Conservation (phyloP, 2,888 invertebrate genomes). For the Leucoma salicis region DNA sequence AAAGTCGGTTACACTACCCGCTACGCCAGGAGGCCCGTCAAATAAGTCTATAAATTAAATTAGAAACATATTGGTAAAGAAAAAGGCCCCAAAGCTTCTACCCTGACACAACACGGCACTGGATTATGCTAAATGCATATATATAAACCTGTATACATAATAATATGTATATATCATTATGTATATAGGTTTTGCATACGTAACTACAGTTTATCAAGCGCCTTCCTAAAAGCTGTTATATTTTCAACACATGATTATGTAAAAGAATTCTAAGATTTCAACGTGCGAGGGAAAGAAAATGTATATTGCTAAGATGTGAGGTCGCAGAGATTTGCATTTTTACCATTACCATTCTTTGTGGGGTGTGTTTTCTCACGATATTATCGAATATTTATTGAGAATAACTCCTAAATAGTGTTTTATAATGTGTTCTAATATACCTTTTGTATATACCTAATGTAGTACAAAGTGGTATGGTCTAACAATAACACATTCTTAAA, state of each 20-base stretch:
- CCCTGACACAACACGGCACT: too few relatives aligned
- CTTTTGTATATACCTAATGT: too few relatives aligned
- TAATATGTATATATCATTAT: conserved; percentile 63
- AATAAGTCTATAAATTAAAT: too few relatives aligned
- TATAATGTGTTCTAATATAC: too few relatives aligned
- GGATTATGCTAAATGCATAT: conserved; percentile 73
- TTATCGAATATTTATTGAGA: too few relatives aligned
- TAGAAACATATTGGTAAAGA: too few relatives aligned
- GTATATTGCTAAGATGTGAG: conserved; percentile 72
- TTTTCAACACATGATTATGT: conserved; percentile 81
- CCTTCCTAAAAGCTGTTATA: conserved; percentile 73
- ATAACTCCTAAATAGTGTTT: too few relatives aligned
- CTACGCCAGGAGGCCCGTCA: too few relatives aligned
- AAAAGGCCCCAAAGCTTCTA: too few relatives aligned
- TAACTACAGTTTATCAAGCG: conserved; percentile 60
- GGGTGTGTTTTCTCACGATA: conserved; percentile 60
- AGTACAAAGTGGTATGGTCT: too few relatives aligned
- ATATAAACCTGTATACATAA: neutral
- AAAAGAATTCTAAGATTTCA: conserved; percentile 73
- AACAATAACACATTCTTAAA: too few relatives aligned
- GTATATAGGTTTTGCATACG: conserved; percentile 54
- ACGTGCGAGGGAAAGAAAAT: conserved; percentile 63
- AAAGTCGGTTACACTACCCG: too few relatives aligned
- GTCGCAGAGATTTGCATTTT: conserved; percentile 67
- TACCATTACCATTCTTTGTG: conserved; percentile 47